phyloP scores from a whole-genome alignment of 2,113 vertebrate species.

The Piaya cayana region DNA sequence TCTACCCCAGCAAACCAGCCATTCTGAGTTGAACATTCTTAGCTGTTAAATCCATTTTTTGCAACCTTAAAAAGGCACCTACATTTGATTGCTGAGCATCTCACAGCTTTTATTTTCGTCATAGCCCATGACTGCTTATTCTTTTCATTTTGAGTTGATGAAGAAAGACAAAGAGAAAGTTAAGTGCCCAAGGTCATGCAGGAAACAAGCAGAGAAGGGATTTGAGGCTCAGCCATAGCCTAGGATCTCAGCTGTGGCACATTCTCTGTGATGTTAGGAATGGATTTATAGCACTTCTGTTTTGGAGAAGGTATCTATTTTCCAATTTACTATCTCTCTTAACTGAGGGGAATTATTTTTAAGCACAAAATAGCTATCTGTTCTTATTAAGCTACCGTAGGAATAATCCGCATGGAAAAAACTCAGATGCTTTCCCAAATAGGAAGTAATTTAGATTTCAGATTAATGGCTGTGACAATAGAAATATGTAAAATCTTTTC shows the following conservation, averaged over 20 bases:
- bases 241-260: neutral
- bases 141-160: neutral
- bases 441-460: conserved; percentile 70
- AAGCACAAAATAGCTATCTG: neutral
- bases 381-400: neutral
- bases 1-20: neutral
- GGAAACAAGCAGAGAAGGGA: neutral
- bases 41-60: neutral
- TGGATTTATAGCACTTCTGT: neutral
- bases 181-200: neutral
- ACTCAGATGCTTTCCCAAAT: conserved; percentile 20
- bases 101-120: neutral
- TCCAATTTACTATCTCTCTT: neutral
- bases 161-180: neutral
- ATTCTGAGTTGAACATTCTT: neutral
- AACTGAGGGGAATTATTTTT: neutral
- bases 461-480: conserved; percentile 53
- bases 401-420: conserved; percentile 35
- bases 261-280: neutral
- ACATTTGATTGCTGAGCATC: neutral
- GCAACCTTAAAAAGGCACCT: neutral
- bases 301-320: conserved; percentile 9
- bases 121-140: neutral
- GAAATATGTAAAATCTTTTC: conserved; percentile 38
- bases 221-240: neutral